These are phyloP conservation scores for Plestiodon gilberti DNA, from an alignment of 2,113 vertebrate genomes.

Conservation along the genomic window DNA sequence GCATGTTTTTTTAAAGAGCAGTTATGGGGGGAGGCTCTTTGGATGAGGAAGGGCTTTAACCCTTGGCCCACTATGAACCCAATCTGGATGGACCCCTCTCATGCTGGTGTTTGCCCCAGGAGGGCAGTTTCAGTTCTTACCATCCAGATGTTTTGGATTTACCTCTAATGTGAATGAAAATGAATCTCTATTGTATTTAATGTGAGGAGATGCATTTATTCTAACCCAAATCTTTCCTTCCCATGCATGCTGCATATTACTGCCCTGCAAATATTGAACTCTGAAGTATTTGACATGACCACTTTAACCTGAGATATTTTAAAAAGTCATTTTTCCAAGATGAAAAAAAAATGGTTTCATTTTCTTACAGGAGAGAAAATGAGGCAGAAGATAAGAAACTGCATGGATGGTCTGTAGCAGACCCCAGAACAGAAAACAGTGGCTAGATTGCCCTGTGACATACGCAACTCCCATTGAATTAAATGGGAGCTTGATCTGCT, in stretches of 20 bases:
- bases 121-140: too few relatives aligned
- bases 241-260: not conserved
- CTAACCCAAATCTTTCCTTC: not conserved
- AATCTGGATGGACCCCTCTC: too few relatives aligned
- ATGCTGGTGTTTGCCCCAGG: too few relatives aligned
- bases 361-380: not conserved
- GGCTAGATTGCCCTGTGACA: not conserved
- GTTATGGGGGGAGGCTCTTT: too few relatives aligned
- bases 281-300: not conserved
- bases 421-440: not conserved
- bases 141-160: not conserved
- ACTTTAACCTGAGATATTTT: not conserved
- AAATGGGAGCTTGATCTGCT: not conserved
- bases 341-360: not conserved
- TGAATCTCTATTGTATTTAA: not conserved
- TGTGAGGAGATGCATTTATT: not conserved
- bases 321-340: not conserved
- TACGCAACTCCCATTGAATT: not conserved
- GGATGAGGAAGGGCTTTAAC: too few relatives aligned
- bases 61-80: too few relatives aligned
- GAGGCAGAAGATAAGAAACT: conserved; percentile 1
- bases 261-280: not conserved
- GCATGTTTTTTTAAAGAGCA: too few relatives aligned
- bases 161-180: not conserved
- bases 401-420: not conserved